phyloP scores from a whole-genome alignment of 2,888 invertebrate genomes.

The Athrips mouffetella region DNA sequence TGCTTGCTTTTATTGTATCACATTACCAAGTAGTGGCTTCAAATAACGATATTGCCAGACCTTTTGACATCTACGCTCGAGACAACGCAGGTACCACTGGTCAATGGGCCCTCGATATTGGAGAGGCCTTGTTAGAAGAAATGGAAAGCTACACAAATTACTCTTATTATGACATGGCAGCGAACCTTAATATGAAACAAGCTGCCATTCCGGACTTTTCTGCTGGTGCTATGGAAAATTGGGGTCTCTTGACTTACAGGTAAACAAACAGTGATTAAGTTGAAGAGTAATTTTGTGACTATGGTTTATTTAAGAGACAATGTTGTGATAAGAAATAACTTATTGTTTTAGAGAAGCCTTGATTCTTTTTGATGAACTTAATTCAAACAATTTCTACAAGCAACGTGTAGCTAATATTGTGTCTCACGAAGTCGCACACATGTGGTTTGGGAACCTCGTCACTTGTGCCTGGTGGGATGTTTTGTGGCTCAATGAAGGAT shows the following conservation, averaged over 20 bases:
- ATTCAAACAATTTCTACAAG: slow-evolving; percentile 76
- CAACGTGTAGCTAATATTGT: slow-evolving; percentile 82
- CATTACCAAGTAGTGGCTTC: slow-evolving; percentile 73
- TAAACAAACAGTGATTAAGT: too few relatives aligned
- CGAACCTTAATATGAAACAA: slow-evolving; percentile 78
- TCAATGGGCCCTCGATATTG: slow-evolving; percentile 63
- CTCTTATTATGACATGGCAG: slow-evolving; percentile 72
- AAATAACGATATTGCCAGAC: slow-evolving; percentile 36
- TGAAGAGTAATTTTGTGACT: too few relatives aligned
- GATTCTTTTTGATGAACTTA: slow-evolving; percentile 67
- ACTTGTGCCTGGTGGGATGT: slow-evolving; percentile 87
- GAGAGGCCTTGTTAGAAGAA: slow-evolving; percentile 59
- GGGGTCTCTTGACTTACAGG: slow-evolving; percentile 89
- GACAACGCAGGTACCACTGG: slow-evolving; percentile 58
- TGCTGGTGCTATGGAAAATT: slow-evolving; percentile 91
- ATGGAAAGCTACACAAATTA: slow-evolving; percentile 79
- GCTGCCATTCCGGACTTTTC: slow-evolving; percentile 89
- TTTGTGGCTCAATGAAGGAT: slow-evolving; percentile 84
- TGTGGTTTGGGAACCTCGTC: slow-evolving; percentile 89
- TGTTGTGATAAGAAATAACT: too few relatives aligned
- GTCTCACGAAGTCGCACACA: slow-evolving; percentile 88
- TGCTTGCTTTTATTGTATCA: slow-evolving; percentile 92
- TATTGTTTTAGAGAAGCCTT: slow-evolving; percentile 77
- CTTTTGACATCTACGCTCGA: slow-evolving; percentile 66
- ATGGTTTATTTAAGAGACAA: neutral